phyloP scores from a whole-genome alignment of 2,113 vertebrate genomes.

The Nesogale talazaci region DNA sequence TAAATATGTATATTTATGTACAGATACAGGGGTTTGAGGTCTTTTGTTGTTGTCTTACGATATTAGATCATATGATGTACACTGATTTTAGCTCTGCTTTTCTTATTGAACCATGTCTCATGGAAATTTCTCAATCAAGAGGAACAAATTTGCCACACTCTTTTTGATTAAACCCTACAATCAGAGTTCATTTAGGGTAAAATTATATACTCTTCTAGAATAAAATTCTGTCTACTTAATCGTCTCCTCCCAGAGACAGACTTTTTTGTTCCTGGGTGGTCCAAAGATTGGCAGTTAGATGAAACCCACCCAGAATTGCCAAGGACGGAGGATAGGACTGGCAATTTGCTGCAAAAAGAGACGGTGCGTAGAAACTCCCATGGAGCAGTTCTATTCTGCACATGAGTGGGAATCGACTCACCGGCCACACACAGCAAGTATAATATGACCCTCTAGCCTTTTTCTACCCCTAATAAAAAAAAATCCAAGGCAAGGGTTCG shows the following conservation, averaged over 20 bases:
- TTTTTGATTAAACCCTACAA: neutral
- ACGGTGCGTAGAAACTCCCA: neutral
- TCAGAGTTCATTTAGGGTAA: neutral
- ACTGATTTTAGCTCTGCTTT: neutral
- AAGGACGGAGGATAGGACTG: neutral
- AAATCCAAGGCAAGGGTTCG: neutral
- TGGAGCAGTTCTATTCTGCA: neutral
- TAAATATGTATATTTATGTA: neutral
- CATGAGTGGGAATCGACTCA: neutral
- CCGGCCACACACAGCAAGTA: neutral
- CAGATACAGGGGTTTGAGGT: neutral
- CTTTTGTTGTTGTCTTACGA: conserved; percentile 23
- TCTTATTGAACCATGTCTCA: neutral
- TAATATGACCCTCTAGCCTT: neutral
- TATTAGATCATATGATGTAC: neutral
- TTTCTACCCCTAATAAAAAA: neutral
- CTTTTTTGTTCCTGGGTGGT: neutral
- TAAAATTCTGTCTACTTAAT: too few species aligned
- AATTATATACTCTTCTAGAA: neutral
- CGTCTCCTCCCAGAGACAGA: neutral
- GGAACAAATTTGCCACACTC: neutral
- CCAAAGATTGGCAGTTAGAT: neutral
- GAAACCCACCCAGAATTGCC: neutral
- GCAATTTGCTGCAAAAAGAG: neutral
- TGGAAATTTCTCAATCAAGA: neutral